phyloP scores from a whole-genome alignment of 2,888 invertebrate species.

The Agriopis leucophaearia region DNA sequence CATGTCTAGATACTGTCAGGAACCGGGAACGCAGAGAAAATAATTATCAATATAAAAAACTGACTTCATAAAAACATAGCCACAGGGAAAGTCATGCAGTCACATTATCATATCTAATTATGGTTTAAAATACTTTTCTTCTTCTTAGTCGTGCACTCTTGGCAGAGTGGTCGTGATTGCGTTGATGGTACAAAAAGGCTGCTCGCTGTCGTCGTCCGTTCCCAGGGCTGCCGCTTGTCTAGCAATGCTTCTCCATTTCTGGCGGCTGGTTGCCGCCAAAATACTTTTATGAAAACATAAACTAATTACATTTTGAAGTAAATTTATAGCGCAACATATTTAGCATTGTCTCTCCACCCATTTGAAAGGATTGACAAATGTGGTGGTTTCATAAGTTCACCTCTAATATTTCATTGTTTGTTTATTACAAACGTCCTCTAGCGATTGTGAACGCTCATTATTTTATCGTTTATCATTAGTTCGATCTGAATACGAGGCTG shows the following conservation, averaged over 20 bases:
- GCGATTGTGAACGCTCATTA: conserved; percentile 46
- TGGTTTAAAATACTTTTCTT: conserved; percentile 21
- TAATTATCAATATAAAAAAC: no score
- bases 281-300: conserved; percentile 20
- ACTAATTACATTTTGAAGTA: conserved; percentile 32
- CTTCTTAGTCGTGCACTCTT: no score
- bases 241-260: no score
- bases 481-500: conserved; percentile 37
- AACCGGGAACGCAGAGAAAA: no score
- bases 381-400: conserved; percentile 54
- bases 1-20: no score
- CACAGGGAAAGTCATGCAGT: no score
- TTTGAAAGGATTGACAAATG: conserved; percentile 55
- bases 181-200: no score
- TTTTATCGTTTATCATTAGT: conserved; percentile 52
- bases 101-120: conserved; percentile 10
- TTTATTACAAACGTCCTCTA: conserved; percentile 34
- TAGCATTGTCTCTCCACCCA: conserved; percentile 50
- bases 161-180: no score
- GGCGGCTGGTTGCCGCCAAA: no score
- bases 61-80: no score
- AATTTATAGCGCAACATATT: conserved; percentile 38
- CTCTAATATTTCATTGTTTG: conserved; percentile 54
- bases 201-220: no score
- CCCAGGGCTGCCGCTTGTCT: no score